Evolutionary conservation across 92 coral and sea anemone genomes (phyloP), one percentile per base, ranked within the genome.

Genomic region (Micromussa lordhowensis): DNA sequence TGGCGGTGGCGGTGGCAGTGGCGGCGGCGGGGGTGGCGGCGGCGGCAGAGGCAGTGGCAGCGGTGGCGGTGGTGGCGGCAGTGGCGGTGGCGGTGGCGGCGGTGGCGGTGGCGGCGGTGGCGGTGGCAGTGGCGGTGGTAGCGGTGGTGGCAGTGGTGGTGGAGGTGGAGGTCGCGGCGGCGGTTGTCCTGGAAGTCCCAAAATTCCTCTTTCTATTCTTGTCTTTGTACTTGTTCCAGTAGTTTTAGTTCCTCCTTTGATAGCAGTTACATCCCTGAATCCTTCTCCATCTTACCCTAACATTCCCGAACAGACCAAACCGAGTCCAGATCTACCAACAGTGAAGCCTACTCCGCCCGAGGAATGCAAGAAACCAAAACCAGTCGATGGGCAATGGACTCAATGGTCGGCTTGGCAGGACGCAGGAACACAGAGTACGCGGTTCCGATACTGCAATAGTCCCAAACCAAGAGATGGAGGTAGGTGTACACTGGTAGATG

Each of bases 381-480:
- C 88, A 72, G 73, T 84, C 28, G 88, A 84, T 78, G 88, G 88
- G 63, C 79, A 84, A 73, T 84, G 88, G 88, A 84, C 88, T 11
- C 49, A 63, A 28, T 74, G 88, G 88, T 84, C 88, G 66, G 80
- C 88, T 51, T 85, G 88, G 88, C 88, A 85, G 54, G 88, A 85
- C 80, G 88, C 88, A 19, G 88, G 88, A 73, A 85, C 88, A 21
- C 82, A 85, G 58, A 55, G 71, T 74, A 85, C 82, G n/a, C 82
- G 88, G 28, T 54, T 75, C 59, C 88, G 88, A 48, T 85, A 85
- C 55, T 85, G 88, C 75, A 85, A 55, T 79, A 85, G 88, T 57
- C 88, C 88, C 18, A 85, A 85, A 79, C 88, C 88, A 30, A 85
- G 53, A 85, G 79, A 85, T 85, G 88, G 88, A 51, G 88, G 88